Percentiles rank a stretch among this genome's conserved stretches.
phyloP scores from a whole-genome alignment of 1,140 invertebrate species.

The Heterodera carotae region DNA sequence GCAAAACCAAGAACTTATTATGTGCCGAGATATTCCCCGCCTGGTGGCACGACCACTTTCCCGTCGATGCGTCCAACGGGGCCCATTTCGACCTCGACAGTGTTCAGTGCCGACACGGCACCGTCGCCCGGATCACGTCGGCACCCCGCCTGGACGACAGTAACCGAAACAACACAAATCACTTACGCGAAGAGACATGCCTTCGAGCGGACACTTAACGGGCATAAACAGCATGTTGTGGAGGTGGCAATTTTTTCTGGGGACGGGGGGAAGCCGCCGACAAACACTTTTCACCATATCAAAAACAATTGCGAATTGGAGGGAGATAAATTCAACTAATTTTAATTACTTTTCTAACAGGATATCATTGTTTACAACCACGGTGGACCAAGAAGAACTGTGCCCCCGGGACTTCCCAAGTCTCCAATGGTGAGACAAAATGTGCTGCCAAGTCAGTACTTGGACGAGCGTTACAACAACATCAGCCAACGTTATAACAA shows the following conservation, averaged over 20 bases:
- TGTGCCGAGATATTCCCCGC: background rate
- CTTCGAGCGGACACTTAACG: conserved; percentile 28
- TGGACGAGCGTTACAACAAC: conserved; percentile 33
- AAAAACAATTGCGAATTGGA: too few species aligned
- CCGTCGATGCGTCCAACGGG: background rate
- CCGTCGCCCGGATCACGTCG: background rate
- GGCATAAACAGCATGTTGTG: conserved; percentile 29
- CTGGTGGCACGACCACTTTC: background rate
- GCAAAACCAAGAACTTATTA: conserved; percentile 17
- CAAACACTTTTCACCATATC: too few species aligned
- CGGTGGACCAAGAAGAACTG: background rate
- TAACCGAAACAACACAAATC: conserved; percentile 46
- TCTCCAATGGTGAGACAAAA: conserved; percentile 15
- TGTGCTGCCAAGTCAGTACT: background rate
- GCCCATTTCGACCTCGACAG: background rate
- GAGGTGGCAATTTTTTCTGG: conserved; percentile 21
- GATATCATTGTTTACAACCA: conserved; percentile 42
- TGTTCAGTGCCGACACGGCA: background rate
- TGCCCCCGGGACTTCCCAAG: conserved; percentile 27
- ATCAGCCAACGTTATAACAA: conserved; percentile 40
- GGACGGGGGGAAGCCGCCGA: too few species aligned
- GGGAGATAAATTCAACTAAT: background rate
- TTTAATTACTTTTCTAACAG: conserved; percentile 17
- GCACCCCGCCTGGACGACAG: conserved; percentile 38
- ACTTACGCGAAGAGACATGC: conserved; percentile 42